Percentiles rank a stretch among this genome's conserved stretches.
phyloP scores from a whole-genome alignment of 37 sponge, comb jelly and placozoan species.

The Hormiphora californensis region DNA sequence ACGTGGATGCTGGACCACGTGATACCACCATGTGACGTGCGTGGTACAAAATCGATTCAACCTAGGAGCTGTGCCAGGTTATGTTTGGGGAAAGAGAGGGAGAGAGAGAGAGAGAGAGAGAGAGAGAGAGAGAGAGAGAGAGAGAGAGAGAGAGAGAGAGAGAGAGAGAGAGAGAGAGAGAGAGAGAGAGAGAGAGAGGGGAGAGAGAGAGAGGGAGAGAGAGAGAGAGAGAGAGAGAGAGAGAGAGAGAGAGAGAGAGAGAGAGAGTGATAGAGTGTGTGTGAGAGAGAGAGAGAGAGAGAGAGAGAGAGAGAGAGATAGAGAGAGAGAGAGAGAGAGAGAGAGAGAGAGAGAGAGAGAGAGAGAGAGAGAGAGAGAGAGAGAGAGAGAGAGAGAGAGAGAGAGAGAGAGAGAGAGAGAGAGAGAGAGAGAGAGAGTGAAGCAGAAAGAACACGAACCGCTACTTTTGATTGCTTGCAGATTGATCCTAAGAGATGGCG shows the following conservation, averaged over 20 bases:
- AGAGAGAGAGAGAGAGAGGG: not conserved
- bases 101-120: too few species aligned
- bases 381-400: not conserved
- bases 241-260: not conserved
- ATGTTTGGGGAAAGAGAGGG: too few species aligned
- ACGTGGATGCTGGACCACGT: too few species aligned
- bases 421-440: not conserved
- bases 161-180: not conserved
- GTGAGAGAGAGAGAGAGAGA: not conserved
- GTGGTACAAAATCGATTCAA: too few species aligned
- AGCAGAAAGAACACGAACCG: not conserved
- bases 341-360: not conserved
- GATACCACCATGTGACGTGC: too few species aligned
- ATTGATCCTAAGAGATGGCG: too few species aligned
- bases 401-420: not conserved
- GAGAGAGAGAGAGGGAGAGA: slow-evolving; percentile 36
- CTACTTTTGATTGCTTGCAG: too few species aligned
- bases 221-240: not conserved
- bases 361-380: not conserved
- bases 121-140: too few species aligned
- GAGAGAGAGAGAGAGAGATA: not conserved
- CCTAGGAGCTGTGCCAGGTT: too few species aligned
- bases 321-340: not conserved
- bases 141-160: not conserved
- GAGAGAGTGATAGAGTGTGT: not conserved